Conservation (phyloP, 2,888 invertebrate genomes). For the Prosopocoilus inquinatus region DNA sequence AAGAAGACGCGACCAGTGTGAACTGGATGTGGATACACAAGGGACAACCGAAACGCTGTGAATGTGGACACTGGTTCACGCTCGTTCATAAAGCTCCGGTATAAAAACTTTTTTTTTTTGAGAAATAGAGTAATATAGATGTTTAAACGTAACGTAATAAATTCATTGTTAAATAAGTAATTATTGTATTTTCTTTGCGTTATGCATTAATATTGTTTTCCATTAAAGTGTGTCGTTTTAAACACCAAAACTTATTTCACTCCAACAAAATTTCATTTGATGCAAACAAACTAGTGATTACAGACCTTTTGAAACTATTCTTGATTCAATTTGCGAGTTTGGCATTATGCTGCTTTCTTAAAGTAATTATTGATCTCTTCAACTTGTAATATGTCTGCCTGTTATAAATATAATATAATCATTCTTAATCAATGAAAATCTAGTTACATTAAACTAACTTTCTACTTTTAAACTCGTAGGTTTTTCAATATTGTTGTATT, state of each 20-base stretch:
- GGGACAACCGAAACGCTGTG: conserved; percentile 87
- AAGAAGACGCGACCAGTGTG: conserved; percentile 86
- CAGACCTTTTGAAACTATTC: too few relatives aligned
- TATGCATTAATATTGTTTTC: conserved; percentile 19
- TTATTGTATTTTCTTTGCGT: conserved; percentile 10
- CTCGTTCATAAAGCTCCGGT: conserved; percentile 74
- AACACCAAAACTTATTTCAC: conserved; percentile 5
- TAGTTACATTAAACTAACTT: too few relatives aligned
- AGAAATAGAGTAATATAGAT: conserved; percentile 33
- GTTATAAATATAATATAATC: too few relatives aligned
- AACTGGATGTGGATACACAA: conserved; percentile 96
- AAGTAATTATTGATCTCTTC: too few relatives aligned
- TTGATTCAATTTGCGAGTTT: too few relatives aligned
- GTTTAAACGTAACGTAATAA: conserved; percentile 36
- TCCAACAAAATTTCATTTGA: conserved; percentile 6
- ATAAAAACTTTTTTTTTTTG: conserved; percentile 49
- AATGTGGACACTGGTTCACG: conserved; percentile 97
- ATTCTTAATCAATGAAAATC: too few relatives aligned
- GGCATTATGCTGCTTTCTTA: too few relatives aligned
- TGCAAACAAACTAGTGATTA: too few relatives aligned
- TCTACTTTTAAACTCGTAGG: too few relatives aligned
- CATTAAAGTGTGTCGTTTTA: conserved; percentile 5
- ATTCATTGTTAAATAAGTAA: conserved; percentile 27
- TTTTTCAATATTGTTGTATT: too few relatives aligned
- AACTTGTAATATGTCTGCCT: too few relatives aligned